Evolutionary conservation across 92 coral and sea anemone genomes (phyloP).

Genomic region (Virgularia gustaviana): DNA sequence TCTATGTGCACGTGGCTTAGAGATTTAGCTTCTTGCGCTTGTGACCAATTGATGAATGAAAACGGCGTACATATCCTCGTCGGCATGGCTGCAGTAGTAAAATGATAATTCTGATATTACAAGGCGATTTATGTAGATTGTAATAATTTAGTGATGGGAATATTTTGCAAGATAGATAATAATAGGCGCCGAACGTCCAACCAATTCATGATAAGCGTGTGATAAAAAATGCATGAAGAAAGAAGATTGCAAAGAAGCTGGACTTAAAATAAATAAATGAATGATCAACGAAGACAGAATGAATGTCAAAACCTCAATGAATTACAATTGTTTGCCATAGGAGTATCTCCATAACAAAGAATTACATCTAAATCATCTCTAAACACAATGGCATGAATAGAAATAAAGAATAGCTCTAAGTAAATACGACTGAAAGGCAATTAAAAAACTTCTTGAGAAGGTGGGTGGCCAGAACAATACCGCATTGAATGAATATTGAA

Average conservation of each 20-base stretch:
- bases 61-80: not conserved
- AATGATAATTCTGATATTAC: not conserved
- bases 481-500: conserved; percentile 58
- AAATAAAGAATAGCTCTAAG: conserved; percentile 74
- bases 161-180: conserved; percentile 16
- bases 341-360: conserved; percentile 98
- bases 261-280: conserved; percentile 99
- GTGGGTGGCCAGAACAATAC: conserved; percentile 73
- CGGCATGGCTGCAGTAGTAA: not conserved
- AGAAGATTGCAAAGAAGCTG: conserved; percentile 87
- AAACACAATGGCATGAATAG: conserved; percentile 88
- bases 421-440: conserved; percentile 80
- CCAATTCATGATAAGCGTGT: conserved; percentile 75
- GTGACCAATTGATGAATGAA: too few species aligned
- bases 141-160: conserved; percentile 10
- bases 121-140: conserved; percentile 11
- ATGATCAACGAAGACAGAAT: conserved; percentile 98
- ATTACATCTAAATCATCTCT: conserved; percentile 79
- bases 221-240: conserved; percentile 98
- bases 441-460: conserved; percentile 63
- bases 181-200: conserved; percentile 34
- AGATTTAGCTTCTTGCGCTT: not conserved
- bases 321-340: conserved; percentile 94
- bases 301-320: conserved; percentile 96
- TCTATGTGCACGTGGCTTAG: conserved; percentile 1